Conservation (phyloP, 2,797 vertebrate genomes). For the Rhinophrynus dorsalis region DNA sequence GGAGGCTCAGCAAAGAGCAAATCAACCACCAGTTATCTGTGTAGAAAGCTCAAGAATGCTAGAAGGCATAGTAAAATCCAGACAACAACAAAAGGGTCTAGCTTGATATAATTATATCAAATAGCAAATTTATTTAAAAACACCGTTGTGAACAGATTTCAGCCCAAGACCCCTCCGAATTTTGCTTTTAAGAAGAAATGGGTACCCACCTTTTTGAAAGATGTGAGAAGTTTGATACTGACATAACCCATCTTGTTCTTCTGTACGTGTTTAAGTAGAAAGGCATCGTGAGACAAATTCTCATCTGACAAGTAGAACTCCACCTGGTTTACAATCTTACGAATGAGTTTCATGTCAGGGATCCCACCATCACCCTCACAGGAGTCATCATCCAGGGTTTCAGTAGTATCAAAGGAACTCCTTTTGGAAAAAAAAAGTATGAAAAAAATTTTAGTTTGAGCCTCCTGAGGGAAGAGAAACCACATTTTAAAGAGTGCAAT, state of each 20-base stretch:
- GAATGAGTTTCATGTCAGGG: conserved; percentile 56
- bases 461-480: too few species aligned
- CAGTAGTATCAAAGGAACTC: conserved; percentile 47
- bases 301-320: conserved; percentile 73
- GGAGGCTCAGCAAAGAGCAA: too few species aligned
- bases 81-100: too few species aligned
- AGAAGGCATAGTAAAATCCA: too few species aligned
- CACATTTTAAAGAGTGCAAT: too few species aligned
- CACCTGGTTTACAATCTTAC: conserved; percentile 66
- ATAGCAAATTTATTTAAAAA: too few species aligned
- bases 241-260: conserved; percentile 75
- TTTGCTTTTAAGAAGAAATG: not conserved
- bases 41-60: too few species aligned
- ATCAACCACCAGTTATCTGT: too few species aligned
- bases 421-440: conserved; percentile 44
- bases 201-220: conserved; percentile 72
- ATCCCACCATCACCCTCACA: conserved; percentile 49
- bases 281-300: conserved; percentile 69
- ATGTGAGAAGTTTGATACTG: conserved; percentile 75
- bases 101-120: too few species aligned
- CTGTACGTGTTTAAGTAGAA: conserved; percentile 74
- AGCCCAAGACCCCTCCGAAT: too few species aligned
- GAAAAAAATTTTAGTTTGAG: too few species aligned
- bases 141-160: too few species aligned
- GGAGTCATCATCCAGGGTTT: conserved; percentile 52